These are phyloP conservation scores for Dermochelys coriacea DNA, from an alignment of 2,797 vertebrate species.

Conservation along the genomic window DNA sequence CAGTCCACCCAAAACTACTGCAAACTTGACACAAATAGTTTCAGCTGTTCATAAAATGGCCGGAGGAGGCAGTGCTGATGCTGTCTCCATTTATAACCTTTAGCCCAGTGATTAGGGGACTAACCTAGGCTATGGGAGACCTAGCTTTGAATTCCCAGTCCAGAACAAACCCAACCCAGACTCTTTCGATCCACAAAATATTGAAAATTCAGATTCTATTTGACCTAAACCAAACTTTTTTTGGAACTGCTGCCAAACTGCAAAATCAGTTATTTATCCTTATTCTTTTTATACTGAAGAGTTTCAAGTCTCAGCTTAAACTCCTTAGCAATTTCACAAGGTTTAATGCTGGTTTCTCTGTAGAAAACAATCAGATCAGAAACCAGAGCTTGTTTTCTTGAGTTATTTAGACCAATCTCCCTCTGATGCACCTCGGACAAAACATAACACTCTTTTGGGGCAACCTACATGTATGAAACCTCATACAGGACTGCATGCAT, in stretches of 20 bases:
- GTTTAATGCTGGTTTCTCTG: accelerated
- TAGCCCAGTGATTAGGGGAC: not conserved
- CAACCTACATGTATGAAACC: not conserved
- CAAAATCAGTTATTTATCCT: not conserved
- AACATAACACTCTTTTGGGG: not conserved
- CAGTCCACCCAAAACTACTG: not conserved
- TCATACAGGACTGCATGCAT: not conserved
- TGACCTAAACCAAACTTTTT: not conserved
- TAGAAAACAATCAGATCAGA: not conserved
- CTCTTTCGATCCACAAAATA: not conserved
- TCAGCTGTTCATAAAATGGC: not conserved
- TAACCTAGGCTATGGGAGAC: not conserved
- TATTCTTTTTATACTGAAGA: not conserved
- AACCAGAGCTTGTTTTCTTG: not conserved
- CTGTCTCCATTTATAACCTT: not conserved
- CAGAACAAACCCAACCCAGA: not conserved
- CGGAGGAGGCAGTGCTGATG: not conserved
- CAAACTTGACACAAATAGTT: not conserved
- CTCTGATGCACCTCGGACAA: accelerated
- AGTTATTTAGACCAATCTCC: not conserved
- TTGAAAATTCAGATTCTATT: not conserved
- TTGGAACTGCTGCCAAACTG: not conserved
- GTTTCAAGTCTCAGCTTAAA: accelerated
- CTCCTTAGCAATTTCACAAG: not conserved
- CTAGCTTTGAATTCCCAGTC: not conserved